Base-by-base conservation (phyloP, 2,888 invertebrate species). In the Ecdyonurus torrentis region DNA sequence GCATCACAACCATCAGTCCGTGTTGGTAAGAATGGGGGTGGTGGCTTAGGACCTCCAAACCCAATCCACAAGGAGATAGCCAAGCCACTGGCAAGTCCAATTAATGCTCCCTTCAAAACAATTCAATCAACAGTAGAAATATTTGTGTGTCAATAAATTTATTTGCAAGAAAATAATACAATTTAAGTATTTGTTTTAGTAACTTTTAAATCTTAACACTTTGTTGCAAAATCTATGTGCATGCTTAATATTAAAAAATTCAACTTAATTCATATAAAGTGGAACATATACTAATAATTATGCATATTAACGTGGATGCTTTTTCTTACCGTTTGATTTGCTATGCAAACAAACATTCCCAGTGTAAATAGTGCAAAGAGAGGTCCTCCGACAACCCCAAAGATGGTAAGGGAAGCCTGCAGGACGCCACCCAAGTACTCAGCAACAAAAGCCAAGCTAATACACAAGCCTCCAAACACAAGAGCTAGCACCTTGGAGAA, bases 351-450 rank as follows among this genome's bases (percentile, higher is more conserved):
- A 67, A 86, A 84, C 88, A 94, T 91, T 68, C 93, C 93, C 25
- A 92, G 75, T 0, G 90, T 86, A 72, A 93, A 94, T 1, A 93
- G 76, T 0, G 87, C 92, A 23, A 93, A 76, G n/a, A 92, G 73
- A 0, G 93, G 93, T 0, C 93, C 93, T 0, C 92, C 92, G 1
- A 90, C 84, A 0, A 91, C 86, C 1, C 91, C 92, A 70, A 93
- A 91, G 67, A 92, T 88, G 0, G 90, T 90, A 7, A 92, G 75
- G 0, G 91, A 83, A 0, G 89, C 87, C 75, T 92, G 90, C n/a
- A 95, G 77, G n/a, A 95, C 80, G 0, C 90, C 90, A 0, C 91
- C 92, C 59, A 94, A 76, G 63, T 85, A 79, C 68, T 92, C 86
- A 0, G 91, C 91, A 3, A 91, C 69, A 72, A 91, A 92, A 0